These are phyloP conservation scores for Chaenocephalus aceratus DNA, from an alignment of 2,113 vertebrate genomes.

Conservation along the genomic window DNA sequence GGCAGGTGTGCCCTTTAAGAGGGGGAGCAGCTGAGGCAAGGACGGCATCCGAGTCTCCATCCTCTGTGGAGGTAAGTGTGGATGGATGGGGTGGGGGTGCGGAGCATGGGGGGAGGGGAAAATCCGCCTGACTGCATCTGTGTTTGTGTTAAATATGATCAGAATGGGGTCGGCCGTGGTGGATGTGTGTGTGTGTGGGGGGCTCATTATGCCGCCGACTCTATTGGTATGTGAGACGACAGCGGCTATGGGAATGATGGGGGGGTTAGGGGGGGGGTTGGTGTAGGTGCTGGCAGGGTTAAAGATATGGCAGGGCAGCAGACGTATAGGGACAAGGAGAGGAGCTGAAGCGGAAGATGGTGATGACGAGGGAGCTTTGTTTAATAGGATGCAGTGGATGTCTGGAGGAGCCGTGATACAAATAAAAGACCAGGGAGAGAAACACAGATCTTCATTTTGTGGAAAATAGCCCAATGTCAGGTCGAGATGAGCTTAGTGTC, in stretches of 20 bases:
- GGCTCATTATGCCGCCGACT: conserved; percentile 23
- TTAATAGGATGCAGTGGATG: conserved; percentile 22
- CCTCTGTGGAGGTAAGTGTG: conserved; percentile 80
- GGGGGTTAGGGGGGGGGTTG: background rate
- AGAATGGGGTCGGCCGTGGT: conserved; percentile 38
- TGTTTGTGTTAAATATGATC: conserved; percentile 69
- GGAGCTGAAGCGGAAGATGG: conserved; percentile 22
- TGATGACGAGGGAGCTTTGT: conserved; percentile 8
- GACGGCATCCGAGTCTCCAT: conserved; percentile 79
- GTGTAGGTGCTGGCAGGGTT: conserved; percentile 52
- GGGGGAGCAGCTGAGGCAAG: conserved; percentile 76
- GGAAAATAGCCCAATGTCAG: conserved; percentile 32
- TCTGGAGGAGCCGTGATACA: background rate
- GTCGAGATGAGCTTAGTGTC: background rate
- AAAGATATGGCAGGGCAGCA: conserved; percentile 56
- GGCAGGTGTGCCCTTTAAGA: conserved; percentile 79
- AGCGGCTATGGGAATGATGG: conserved; percentile 43
- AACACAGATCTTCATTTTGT: background rate
- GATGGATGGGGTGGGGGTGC: conserved; percentile 51
- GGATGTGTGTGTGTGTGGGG: background rate
- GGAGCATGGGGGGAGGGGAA: conserved; percentile 57
- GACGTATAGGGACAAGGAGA: conserved; percentile 19
- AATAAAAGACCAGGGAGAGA: background rate
- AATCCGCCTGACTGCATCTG: conserved; percentile 64
- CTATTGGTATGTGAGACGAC: conserved; percentile 75